These are phyloP conservation scores for Octopus bimaculoides DNA, from an alignment of 1,140 invertebrate species.

Conservation along the genomic window DNA sequence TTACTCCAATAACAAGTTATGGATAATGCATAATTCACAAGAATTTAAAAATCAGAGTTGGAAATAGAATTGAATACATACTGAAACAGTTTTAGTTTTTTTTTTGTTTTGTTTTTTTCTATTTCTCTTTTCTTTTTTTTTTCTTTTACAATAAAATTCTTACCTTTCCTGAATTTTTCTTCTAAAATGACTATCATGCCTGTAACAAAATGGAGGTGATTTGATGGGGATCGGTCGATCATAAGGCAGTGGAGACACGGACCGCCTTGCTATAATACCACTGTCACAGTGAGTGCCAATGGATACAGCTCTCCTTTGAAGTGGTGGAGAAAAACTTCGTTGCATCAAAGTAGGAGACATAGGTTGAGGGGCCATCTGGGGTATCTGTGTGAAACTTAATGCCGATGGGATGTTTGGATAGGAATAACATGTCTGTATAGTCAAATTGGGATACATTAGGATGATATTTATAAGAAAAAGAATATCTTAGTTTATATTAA, in stretches of 20 bases:
- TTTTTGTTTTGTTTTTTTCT: no score
- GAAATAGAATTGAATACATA: no score
- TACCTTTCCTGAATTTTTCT: slow-evolving; percentile 1
- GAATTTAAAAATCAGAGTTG: no score
- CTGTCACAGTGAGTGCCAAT: background rate
- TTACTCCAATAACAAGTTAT: no score
- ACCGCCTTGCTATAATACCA: background rate
- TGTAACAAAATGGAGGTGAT: background rate
- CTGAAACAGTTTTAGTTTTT: no score
- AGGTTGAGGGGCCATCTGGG: background rate
- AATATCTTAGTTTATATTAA: no score
- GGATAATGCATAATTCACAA: no score
- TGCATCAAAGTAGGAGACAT: background rate
- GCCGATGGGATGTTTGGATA: background rate
- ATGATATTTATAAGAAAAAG: background rate
- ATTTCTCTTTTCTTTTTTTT: no score
- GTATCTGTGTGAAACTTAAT: background rate
- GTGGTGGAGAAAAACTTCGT: background rate
- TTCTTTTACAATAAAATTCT: background rate
- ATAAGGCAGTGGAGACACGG: background rate
- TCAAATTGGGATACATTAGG: slow-evolving; percentile 3
- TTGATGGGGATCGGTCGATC: background rate
- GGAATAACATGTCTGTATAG: background rate
- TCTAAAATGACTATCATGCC: slow-evolving; percentile 1
- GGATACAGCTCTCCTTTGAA: background rate